These are phyloP conservation scores for Pseudomyrmex cubaensis DNA, from an alignment of 1,140 invertebrate species.

Conservation along the genomic window DNA sequence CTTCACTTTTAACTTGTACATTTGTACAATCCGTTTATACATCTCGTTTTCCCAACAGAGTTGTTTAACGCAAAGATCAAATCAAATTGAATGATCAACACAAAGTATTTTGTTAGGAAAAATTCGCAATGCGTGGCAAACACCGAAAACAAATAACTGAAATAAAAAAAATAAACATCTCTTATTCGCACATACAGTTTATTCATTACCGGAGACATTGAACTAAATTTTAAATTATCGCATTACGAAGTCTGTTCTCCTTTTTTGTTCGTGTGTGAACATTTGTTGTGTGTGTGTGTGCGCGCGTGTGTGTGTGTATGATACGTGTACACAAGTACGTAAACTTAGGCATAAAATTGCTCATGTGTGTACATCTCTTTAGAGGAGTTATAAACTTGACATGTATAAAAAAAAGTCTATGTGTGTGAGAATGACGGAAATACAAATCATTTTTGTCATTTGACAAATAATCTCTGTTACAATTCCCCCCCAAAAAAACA, in stretches of 20 bases:
- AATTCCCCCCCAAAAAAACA: too few species aligned
- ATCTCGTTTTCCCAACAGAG: constrained; percentile 8
- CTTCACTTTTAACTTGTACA: neutral
- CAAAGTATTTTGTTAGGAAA: too few species aligned
- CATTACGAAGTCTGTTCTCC: neutral
- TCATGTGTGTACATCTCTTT: neutral
- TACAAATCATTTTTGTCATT: neutral
- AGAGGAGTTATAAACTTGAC: neutral
- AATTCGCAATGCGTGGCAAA: neutral
- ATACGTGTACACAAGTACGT: neutral
- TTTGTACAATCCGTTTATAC: neutral
- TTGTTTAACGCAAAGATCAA: neutral
- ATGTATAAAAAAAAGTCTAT: neutral
- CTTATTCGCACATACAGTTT: constrained; percentile 13
- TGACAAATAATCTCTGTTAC: neutral
- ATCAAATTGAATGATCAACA: too few species aligned
- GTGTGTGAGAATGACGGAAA: neutral
- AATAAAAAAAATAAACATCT: constrained; percentile 17
- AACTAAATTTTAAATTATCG: neutral
- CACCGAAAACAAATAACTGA: neutral
- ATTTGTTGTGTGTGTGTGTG: neutral
- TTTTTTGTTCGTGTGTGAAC: neutral
- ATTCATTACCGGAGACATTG: constrained; percentile 32
- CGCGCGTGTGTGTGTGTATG: neutral
- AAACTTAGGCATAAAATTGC: constrained; percentile 34